A percentile compares a stretch with the other conserved stretches of the same genome.
These are phyloP conservation scores for Phyllotreta cruciferae DNA, from an alignment of 2,888 invertebrate genomes.

Conservation along the genomic window DNA sequence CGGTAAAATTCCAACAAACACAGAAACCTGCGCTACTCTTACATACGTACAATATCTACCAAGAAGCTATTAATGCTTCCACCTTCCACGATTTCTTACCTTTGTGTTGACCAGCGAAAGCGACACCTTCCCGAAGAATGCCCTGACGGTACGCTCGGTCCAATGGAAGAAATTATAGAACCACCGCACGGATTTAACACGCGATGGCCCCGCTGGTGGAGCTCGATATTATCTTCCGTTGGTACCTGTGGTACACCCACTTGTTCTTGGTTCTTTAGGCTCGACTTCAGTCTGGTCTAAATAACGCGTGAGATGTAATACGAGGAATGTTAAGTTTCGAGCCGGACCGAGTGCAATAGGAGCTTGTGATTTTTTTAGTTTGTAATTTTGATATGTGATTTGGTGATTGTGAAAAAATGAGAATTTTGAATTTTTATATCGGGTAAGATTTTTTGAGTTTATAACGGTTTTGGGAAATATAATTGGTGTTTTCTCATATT, in stretches of 20 bases:
- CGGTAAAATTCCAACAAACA: too few species aligned
- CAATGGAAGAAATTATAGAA: constrained; percentile 52
- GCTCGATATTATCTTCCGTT: constrained; percentile 45
- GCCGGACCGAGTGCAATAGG: constrained; percentile 2
- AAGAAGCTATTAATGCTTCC: constrained; percentile 37
- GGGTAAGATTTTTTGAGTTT: constrained; percentile 45
- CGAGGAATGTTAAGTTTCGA: neutral
- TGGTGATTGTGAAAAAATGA: constrained; percentile 45
- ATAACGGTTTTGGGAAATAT: too few species aligned
- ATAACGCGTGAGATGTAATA: constrained; percentile 13
- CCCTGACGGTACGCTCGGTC: constrained; percentile 51
- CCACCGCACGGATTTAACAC: constrained; percentile 12
- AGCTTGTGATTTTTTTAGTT: constrained; percentile 8
- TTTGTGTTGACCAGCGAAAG: constrained; percentile 38
- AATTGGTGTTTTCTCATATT: too few species aligned
- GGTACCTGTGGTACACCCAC: constrained; percentile 50
- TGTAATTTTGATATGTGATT: constrained; percentile 8
- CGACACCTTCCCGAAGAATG: constrained; percentile 47
- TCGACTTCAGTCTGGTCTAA: constrained; percentile 33
- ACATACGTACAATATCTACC: constrained; percentile 24
- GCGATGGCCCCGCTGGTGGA: constrained; percentile 2
- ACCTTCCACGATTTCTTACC: constrained; percentile 45
- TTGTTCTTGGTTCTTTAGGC: constrained; percentile 37
- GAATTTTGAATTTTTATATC: constrained; percentile 56
- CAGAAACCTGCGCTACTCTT: neutral